Evolutionary conservation across 92 coral and sea anemone species (phyloP).

Genomic region (Phenganax marumi): DNA sequence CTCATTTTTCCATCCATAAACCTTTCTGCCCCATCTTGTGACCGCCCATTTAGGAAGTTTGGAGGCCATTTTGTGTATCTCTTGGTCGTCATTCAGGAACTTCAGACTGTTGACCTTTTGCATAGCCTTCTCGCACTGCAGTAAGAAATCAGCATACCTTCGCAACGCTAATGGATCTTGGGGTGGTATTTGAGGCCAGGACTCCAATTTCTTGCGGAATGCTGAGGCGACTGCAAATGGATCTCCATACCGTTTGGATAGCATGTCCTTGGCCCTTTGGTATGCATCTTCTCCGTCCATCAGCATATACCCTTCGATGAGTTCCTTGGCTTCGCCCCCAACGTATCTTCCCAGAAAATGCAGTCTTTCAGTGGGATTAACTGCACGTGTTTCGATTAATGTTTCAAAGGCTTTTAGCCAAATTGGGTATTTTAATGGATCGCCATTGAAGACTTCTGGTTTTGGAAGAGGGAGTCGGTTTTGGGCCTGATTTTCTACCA

Average conservation of each 20-base stretch:
- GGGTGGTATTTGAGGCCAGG: constrained; percentile 52
- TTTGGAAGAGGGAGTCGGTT: constrained; percentile 54
- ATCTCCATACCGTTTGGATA: constrained; percentile 57
- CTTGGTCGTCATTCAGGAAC: constrained; percentile 55
- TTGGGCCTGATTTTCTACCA: constrained; percentile 48
- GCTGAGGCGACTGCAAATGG: constrained; percentile 51
- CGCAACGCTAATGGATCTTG: constrained; percentile 44
- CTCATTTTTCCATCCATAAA: constrained; percentile 48
- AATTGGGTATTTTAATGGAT: constrained; percentile 50
- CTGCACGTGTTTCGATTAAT: constrained; percentile 52
- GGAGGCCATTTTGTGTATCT: constrained; percentile 44
- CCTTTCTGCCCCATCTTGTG: constrained; percentile 56
- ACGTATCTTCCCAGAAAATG: constrained; percentile 57
- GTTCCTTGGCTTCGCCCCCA: constrained; percentile 59
- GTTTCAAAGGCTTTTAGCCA: constrained; percentile 63
- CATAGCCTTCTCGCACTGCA: constrained; percentile 57
- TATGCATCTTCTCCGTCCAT: constrained; percentile 58
- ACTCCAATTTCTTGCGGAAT: constrained; percentile 46
- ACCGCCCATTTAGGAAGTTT: constrained; percentile 55
- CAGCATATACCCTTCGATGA: constrained; percentile 56
- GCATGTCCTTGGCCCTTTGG: constrained; percentile 48
- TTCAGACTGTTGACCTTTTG: constrained; percentile 45
- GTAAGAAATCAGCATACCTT: constrained; percentile 52
- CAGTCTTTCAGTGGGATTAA: constrained; percentile 44
- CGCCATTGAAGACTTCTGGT: constrained; percentile 60